These are phyloP conservation scores for Opisthograptis luteolata DNA, from an alignment of 2,888 invertebrate species.

Conservation along the genomic window DNA sequence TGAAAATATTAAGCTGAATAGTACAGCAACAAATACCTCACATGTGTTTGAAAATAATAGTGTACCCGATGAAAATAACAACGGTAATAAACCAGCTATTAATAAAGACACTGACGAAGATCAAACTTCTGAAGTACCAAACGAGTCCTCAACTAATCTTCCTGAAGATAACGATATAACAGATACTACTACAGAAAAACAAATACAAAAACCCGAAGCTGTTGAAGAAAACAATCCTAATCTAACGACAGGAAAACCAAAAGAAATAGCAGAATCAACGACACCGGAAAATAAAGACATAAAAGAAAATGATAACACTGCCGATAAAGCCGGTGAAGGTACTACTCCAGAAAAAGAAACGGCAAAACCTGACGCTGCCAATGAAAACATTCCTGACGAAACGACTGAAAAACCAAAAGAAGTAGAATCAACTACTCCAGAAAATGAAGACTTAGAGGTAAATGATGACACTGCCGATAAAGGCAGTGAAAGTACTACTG, in stretches of 20 bases:
- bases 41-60: conserved; percentile 29
- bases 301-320: background rate
- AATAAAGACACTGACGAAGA: background rate
- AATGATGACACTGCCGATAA: background rate
- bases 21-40: conserved; percentile 32
- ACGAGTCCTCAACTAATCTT: background rate
- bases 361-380: background rate
- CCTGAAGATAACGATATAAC: background rate
- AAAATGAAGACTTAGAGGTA: background rate
- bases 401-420: conserved; percentile 7
- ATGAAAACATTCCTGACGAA: background rate
- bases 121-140: background rate
- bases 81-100: conserved; percentile 2
- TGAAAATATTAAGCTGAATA: conserved; percentile 36
- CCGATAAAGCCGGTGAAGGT: background rate
- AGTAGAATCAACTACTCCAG: background rate
- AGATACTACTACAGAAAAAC: conserved; percentile 5
- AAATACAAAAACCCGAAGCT: background rate
- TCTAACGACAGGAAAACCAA: background rate
- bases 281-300: background rate
- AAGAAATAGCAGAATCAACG: background rate
- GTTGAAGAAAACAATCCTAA: background rate
- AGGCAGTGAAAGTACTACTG: background rate
- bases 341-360: conserved; percentile 14
- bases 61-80: conserved; percentile 4